phyloP scores from a whole-genome alignment of 2,113 vertebrate genomes.

The Diadophis punctatus region DNA sequence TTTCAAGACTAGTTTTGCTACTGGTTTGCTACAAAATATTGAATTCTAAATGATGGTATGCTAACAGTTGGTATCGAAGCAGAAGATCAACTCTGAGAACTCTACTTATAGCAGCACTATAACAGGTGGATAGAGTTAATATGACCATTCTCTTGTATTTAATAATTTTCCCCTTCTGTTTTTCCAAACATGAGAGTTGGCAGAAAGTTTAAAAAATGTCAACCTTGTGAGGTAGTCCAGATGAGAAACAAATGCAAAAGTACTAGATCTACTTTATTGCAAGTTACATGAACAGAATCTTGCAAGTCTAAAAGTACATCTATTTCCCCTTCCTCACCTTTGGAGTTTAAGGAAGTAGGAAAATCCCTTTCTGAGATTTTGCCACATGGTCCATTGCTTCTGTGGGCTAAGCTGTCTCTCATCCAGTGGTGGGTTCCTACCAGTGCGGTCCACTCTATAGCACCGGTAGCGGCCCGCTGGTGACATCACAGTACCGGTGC shows the following conservation, averaged over 20 bases:
- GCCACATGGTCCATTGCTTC: not conserved
- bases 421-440: no score
- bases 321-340: not conserved
- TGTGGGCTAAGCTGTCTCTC: not conserved
- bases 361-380: not conserved
- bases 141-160: not conserved
- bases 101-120: not conserved
- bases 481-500: no score
- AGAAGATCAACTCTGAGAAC: not conserved
- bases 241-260: not conserved
- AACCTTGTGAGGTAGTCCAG: not conserved
- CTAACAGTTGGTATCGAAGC: not conserved
- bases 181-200: not conserved
- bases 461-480: no score
- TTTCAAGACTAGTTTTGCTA: not conserved
- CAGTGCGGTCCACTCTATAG: no score
- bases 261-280: not conserved
- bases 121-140: not conserved
- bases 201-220: not conserved
- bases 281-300: not conserved
- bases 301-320: not conserved
- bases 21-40: not conserved
- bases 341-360: not conserved
- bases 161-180: not conserved
- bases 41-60: not conserved